A percentile compares a stretch with the other conserved stretches of the same genome.
Evolutionary conservation across 2,113 vertebrate genomes (phyloP).

Genomic region (Hippocampus abdominalis): DNA sequence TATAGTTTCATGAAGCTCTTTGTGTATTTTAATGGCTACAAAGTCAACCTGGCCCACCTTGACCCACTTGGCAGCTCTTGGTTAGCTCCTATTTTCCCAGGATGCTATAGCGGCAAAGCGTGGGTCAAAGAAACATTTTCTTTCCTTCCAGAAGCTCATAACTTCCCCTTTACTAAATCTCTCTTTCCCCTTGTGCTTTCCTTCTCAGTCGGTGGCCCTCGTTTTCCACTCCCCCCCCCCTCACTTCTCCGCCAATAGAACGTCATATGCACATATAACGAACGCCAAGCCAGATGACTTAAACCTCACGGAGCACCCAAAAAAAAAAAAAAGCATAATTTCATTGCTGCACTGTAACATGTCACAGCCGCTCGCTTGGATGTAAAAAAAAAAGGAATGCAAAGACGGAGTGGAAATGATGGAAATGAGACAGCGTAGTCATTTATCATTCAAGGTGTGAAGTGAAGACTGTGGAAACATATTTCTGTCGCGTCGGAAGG

Average conservation of each 20-base stretch:
- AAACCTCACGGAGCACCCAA: slow-evolving; percentile 2
- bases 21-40: not conserved
- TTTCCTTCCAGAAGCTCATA: slow-evolving; percentile 49
- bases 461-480: not conserved
- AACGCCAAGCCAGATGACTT: slow-evolving; percentile 28
- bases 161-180: slow-evolving; percentile 46
- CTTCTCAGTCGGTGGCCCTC: slow-evolving; percentile 28
- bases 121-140: slow-evolving; percentile 19
- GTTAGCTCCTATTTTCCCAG: slow-evolving; percentile 47
- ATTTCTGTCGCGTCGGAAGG: not conserved
- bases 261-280: slow-evolving; percentile 10
- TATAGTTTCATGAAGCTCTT: not conserved
- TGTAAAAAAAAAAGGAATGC: not conserved
- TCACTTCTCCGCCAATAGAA: not conserved
- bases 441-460: slow-evolving; percentile 9
- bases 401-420: not conserved
- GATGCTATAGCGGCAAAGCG: slow-evolving; percentile 25
- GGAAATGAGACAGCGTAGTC: slow-evolving; percentile 14
- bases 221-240: slow-evolving; percentile 29
- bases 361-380: slow-evolving; percentile 14
- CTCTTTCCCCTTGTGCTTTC: slow-evolving; percentile 31
- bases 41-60: slow-evolving; percentile 24
- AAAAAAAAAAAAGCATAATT: not conserved
- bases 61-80: slow-evolving; percentile 37
- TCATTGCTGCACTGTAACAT: slow-evolving; percentile 8